Base-by-base conservation (phyloP, 2,113 vertebrate species). In the Pachycephala philippinensis region DNA sequence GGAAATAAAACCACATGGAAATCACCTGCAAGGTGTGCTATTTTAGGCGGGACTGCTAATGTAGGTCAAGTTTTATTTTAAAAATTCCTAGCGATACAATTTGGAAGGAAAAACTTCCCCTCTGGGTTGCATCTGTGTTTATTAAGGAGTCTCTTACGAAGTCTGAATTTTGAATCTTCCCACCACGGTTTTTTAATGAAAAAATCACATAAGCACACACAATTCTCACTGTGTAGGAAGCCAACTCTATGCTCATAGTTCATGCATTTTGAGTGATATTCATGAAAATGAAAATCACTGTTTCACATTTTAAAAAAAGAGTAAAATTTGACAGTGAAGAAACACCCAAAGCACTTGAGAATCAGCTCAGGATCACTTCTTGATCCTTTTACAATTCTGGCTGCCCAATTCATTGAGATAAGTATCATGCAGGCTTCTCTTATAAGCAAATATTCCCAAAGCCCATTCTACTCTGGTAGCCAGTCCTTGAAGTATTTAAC, bases 11-110 rank as follows among this genome's bases (percentile, higher is more conserved):
- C 31, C 81, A 76, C 71, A 71, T 6, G 56, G 64, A 93, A 96
- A 93, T 80, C 92, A 94, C 79, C 93, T 94, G 93, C 90, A 88
- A 94, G 70, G 90, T 92, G 54, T 84, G 87, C 75, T 88, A 31
- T 86, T 83, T 86, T 90, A 70, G 64, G 42, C 39, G 19, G 33
- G 47, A 60, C n/a, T 90, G 72, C 26, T 92, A 90, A 95, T 81
- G 68, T 86, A 94, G 88, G 93, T 93, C 94, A 95, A 68, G 56
- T 40, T 84, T 87, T 68, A 74, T 70, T 77, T 84, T 2, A 53
- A 85, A 94, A 76, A 83, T 44, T 40, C 57, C 31, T 60, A 45
- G 17, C 0, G 0, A 87, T 71, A 37, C 13, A 56, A 76, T 72
- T 82, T 87, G 40, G 65, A 95, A 89, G 11, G 18, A 54, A 52